phyloP scores from a whole-genome alignment of 1,140 invertebrate genomes.

The Sitophilus oryzae region DNA sequence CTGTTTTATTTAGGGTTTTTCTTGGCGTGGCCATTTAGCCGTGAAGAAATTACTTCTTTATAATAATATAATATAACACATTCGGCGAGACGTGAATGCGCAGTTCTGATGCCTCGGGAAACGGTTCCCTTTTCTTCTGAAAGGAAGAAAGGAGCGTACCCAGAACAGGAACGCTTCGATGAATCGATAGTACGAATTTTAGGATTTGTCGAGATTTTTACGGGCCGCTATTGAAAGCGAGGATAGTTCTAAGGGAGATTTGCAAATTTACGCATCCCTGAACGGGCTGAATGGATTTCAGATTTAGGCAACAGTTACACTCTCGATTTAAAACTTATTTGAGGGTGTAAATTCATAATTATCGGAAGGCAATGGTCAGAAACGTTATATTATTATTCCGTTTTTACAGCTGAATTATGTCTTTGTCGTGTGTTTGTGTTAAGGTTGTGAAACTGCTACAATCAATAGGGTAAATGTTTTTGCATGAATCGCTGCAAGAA shows the following conservation, averaged over 20 bases:
- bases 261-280: constrained; percentile 34
- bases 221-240: constrained; percentile 25
- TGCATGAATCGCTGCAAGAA: too few species aligned
- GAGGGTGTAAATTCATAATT: constrained; percentile 33
- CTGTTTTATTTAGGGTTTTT: constrained; percentile 35
- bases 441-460: too few species aligned
- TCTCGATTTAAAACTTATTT: constrained; percentile 35
- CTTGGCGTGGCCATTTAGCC: constrained; percentile 38
- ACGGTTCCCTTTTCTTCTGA: constrained; percentile 27
- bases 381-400: constrained; percentile 4
- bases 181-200: too few species aligned
- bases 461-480: too few species aligned
- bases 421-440: not conserved
- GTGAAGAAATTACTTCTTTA: constrained; percentile 43
- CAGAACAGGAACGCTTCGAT: too few species aligned
- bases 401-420: not conserved
- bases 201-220: constrained; percentile 31
- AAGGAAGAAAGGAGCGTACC: too few species aligned
- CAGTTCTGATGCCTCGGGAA: constrained; percentile 25
- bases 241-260: constrained; percentile 19
- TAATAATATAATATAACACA: constrained; percentile 43
- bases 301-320: constrained; percentile 21
- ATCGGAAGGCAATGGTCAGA: constrained; percentile 22
- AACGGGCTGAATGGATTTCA: constrained; percentile 29
- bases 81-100: constrained; percentile 15